Base-by-base conservation (phyloP, 1,140 invertebrate species). In the Tetraneura akinire region DNA sequence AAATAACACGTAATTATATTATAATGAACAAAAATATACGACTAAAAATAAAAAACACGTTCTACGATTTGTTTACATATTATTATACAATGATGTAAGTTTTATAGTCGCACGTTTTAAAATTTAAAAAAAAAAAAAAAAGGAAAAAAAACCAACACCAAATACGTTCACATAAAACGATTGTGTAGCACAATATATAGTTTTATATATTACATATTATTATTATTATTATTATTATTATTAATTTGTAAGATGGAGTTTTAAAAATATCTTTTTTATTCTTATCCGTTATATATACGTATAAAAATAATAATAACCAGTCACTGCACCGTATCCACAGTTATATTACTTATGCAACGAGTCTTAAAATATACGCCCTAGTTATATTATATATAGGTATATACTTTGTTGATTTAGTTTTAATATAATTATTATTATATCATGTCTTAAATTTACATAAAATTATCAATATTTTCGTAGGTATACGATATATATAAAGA, bases 341-440 rank as follows among this genome's bases (percentile, higher is more conserved):
- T 71, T 71, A 71, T 71, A 70, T 6, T 6, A n/a, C 21, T 8
- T 18, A 37, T 21, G 9, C 21, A n/a, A 18, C 16, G 47, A 23
- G 23, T 71, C 26, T 16, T 71, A 71, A 71, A 71, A 71, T 71
- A 49, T 71, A 71, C 26, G 68, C 16, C 47, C 68, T 71, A 71
- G 23, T 71, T 71, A 51, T 51, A 32, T 37, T 8, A 8, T 37
- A 37, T 37, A 8, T 37, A 37, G 3, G 32, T 37, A 37, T 37
- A 37, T n/a, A n/a, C n/a, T n/a, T n/a, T n/a, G n/a, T n/a, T n/a
- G n/a, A n/a, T n/a, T n/a, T n/a, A n/a, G n/a, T n/a, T n/a, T n/a
- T n/a, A n/a, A n/a, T n/a, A n/a, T 37, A 37, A 37, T 37, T 37
- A 8, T 37, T 37, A 8, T 37, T 37, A 4, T 37, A 8, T 37